These are phyloP conservation scores for Latheticus oryzae DNA, from an alignment of 2,888 invertebrate species.

Conservation along the genomic window DNA sequence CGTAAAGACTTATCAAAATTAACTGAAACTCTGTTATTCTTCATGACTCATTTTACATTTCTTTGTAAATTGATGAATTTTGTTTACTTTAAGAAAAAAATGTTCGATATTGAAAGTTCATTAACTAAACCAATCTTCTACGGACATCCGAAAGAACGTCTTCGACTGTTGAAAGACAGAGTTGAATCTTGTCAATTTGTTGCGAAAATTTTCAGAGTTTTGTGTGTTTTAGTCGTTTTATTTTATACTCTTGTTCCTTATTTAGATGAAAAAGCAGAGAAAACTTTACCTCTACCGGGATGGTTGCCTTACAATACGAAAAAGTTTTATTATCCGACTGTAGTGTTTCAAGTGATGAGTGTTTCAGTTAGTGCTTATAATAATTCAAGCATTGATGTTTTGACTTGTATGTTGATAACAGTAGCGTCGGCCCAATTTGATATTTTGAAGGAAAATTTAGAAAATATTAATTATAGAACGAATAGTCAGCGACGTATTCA, in stretches of 20 bases:
- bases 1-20: conserved; percentile 38
- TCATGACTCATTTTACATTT: conserved; percentile 45
- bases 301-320: conserved; percentile 46
- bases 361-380: conserved; percentile 46
- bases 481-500: conserved; percentile 2
- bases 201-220: conserved; percentile 41
- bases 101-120: conserved; percentile 26
- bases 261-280: conserved; percentile 39
- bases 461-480: conserved; percentile 30
- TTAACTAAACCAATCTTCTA: conserved; percentile 16
- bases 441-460: conserved; percentile 48
- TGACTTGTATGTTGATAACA: conserved; percentile 44
- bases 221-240: conserved; percentile 42
- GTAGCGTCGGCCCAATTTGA: conserved; percentile 48
- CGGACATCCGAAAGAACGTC: conserved; percentile 4
- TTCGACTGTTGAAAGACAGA: conserved; percentile 3
- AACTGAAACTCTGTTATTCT: conserved; percentile 43
- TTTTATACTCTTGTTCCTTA: conserved; percentile 47
- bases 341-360: conserved; percentile 44
- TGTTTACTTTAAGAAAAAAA: conserved; percentile 32
- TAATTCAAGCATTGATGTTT: conserved; percentile 47
- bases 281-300: conserved; percentile 43
- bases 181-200: conserved; percentile 33
- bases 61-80: conserved; percentile 45
- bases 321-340: conserved; percentile 41